A percentile compares a stretch with the other conserved stretches of the same genome.
These are phyloP conservation scores for Anas georgica DNA, from an alignment of 2,797 vertebrate genomes.

Conservation along the genomic window DNA sequence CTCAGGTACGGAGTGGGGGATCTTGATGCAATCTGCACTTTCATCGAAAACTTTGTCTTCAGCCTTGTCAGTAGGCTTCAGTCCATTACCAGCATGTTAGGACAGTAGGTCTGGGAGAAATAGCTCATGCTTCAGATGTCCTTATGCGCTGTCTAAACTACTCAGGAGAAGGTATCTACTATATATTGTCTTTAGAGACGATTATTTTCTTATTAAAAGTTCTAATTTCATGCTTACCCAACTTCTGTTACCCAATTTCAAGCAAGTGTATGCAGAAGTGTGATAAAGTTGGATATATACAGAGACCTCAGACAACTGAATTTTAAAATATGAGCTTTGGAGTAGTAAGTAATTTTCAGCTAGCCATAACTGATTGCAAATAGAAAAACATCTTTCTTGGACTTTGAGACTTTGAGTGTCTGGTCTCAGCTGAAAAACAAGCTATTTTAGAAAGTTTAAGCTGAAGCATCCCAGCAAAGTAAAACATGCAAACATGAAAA, in stretches of 20 bases:
- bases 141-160: neutral
- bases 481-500: neutral
- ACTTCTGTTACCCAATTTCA: neutral
- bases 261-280: neutral
- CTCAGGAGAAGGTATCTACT: neutral
- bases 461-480: neutral
- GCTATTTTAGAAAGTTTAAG: neutral
- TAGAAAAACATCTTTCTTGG: neutral
- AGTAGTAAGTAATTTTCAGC: neutral
- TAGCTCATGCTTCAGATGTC: neutral
- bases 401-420: neutral
- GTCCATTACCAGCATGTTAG: neutral
- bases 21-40: neutral
- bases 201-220: neutral
- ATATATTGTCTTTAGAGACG: neutral
- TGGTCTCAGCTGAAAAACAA: neutral
- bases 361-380: neutral
- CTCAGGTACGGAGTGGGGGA: neutral
- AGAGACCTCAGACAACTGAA: neutral
- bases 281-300: neutral
- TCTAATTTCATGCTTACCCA: neutral
- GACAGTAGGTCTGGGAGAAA: neutral
- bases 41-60: neutral
- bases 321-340: neutral
- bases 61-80: neutral